Percentiles rank a stretch among this genome's conserved stretches.
Conservation (phyloP, 2,113 vertebrate genomes). For the Spea bombifrons region DNA sequence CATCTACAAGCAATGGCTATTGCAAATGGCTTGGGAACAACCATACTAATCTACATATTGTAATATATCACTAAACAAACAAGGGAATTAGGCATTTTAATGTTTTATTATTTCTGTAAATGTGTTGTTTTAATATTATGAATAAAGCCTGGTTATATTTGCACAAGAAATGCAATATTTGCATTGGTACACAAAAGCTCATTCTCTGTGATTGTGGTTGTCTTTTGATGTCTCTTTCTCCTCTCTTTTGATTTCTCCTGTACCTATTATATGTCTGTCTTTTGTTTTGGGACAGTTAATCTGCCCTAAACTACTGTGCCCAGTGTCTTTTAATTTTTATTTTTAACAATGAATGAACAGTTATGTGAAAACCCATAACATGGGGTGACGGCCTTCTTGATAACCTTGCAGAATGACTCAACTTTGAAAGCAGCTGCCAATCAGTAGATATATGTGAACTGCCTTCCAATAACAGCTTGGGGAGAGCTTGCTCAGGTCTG, state of each 20-base stretch:
- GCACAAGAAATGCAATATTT: not conserved
- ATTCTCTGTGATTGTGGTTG: not conserved
- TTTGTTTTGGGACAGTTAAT: not conserved
- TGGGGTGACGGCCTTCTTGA: not conserved
- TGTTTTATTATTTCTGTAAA: not conserved
- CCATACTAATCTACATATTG: no score
- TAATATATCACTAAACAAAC: no score
- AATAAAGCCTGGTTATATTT: not conserved
- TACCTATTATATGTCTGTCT: not conserved
- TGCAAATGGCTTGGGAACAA: no score
- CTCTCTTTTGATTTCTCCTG: not conserved
- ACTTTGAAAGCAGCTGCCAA: not conserved
- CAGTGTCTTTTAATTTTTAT: not conserved
- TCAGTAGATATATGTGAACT: no score
- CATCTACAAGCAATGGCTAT: no score
- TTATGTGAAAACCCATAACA: not conserved
- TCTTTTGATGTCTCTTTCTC: not conserved
- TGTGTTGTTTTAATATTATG: not conserved
- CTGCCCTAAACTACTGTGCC: not conserved
- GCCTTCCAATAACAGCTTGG: no score
- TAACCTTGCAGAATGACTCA: not conserved
- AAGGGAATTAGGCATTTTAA: not conserved
- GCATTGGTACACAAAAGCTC: not conserved
- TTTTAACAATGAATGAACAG: not conserved
- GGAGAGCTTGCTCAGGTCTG: no score